Percentiles rank a stretch among this genome's conserved stretches.
These are phyloP conservation scores for Papilio dardanus DNA, from an alignment of 1,140 invertebrate species.

Conservation along the genomic window DNA sequence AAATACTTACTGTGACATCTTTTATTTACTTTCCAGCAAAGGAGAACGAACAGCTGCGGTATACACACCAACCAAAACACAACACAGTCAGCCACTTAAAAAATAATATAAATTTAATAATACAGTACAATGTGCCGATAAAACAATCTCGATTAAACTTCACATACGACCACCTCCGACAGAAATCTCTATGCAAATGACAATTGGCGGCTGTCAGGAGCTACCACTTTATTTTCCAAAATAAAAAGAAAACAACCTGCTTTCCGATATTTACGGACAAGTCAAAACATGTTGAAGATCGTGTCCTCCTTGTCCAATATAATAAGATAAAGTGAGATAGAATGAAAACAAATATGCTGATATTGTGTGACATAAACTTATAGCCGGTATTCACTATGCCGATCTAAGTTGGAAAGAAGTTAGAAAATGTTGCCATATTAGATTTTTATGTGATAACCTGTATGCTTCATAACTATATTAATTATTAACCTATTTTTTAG, in stretches of 20 bases:
- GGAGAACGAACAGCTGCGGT: background rate
- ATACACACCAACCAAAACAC: conserved; percentile 10
- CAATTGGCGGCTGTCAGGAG: background rate
- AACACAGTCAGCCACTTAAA: conserved; percentile 1
- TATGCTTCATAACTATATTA: too few species aligned
- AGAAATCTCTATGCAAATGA: background rate
- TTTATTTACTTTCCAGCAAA: conserved; percentile 8
- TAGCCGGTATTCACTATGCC: too few species aligned
- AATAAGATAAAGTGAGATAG: conserved; percentile 1
- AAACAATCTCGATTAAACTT: background rate
- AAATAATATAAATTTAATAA: background rate
- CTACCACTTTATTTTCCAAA: background rate
- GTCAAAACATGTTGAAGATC: conserved; percentile 37
- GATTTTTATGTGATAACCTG: too few species aligned
- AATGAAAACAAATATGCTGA: conserved; percentile 3
- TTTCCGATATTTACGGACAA: conserved; percentile 36
- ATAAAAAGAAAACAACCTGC: conserved; percentile 14
- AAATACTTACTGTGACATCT: conserved; percentile 32
- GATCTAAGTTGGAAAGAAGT: too few species aligned
- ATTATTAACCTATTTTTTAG: too few species aligned
- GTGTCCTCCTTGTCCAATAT: conserved; percentile 3
- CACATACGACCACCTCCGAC: background rate
- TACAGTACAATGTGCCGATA: background rate
- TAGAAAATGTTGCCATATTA: too few species aligned
- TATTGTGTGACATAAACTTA: background rate